phyloP scores from a whole-genome alignment of 1,140 invertebrate species.

The Neelides sp. region DNA sequence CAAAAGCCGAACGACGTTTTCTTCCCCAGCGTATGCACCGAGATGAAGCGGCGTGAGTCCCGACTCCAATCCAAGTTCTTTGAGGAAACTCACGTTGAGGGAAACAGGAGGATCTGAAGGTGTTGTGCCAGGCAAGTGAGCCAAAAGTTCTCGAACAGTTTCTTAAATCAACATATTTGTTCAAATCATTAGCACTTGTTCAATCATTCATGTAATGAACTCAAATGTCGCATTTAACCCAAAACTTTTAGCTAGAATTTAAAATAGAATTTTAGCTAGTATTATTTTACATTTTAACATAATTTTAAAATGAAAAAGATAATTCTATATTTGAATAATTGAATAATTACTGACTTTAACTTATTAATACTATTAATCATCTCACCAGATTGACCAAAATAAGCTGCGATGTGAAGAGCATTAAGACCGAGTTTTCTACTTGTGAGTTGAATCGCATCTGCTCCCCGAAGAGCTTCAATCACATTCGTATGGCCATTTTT shows the following conservation, averaged over 20 bases:
- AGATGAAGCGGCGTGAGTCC: constrained; percentile 91
- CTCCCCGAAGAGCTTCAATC: constrained; percentile 73
- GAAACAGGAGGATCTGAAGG: constrained; percentile 70
- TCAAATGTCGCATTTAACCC: too few species aligned
- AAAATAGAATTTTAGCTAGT: background rate
- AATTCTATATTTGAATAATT: too few species aligned
- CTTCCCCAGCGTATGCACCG: constrained; percentile 90
- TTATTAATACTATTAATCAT: too few species aligned
- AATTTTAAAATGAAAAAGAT: constrained; percentile 10
- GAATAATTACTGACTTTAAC: too few species aligned
- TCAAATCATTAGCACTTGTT: too few species aligned
- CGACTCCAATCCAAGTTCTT: constrained; percentile 77
- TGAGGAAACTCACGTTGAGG: constrained; percentile 45
- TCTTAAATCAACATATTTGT: constrained; percentile 47
- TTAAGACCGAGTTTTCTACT: constrained; percentile 87
- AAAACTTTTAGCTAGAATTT: too few species aligned
- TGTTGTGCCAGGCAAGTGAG: constrained; percentile 80
- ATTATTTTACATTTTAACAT: background rate
- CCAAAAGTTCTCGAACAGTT: constrained; percentile 84
- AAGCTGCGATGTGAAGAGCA: constrained; percentile 90
- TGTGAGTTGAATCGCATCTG: constrained; percentile 67
- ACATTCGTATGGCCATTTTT: constrained; percentile 87
- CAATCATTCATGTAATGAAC: too few species aligned
- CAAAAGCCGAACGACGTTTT: constrained; percentile 84
- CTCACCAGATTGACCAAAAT: constrained; percentile 80